phyloP scores from a whole-genome alignment of 2,888 invertebrate genomes.

The Azorinus chamasolen region DNA sequence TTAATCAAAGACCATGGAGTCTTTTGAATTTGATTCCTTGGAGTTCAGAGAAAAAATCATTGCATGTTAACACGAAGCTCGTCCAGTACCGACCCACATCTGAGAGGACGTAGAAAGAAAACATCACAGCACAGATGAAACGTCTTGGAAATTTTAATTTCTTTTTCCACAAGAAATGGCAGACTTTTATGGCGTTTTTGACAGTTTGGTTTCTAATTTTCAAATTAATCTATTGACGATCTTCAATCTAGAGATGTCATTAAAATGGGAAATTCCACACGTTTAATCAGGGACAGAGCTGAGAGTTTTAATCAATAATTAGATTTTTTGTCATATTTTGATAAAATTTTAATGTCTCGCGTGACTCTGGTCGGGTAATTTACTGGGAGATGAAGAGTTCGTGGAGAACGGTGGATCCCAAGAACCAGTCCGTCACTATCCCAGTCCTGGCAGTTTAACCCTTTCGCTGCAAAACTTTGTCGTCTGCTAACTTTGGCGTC shows the following conservation, averaged over 20 bases:
- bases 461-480: too few species aligned
- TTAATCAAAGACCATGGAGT: too few species aligned
- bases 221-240: constrained; percentile 39
- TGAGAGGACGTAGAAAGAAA: constrained; percentile 5
- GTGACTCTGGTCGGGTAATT: not conserved
- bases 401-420: too few species aligned
- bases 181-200: constrained; percentile 41
- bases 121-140: not conserved
- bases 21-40: too few species aligned
- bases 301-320: constrained; percentile 45
- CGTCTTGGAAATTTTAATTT: constrained; percentile 15
- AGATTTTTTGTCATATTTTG: constrained; percentile 45
- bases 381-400: too few species aligned
- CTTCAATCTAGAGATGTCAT: constrained; percentile 35
- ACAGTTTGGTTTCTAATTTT: constrained; percentile 47
- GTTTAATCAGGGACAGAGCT: constrained; percentile 26
- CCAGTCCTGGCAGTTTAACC: too few species aligned
- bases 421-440: too few species aligned
- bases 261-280: constrained; percentile 41
- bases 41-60: too few species aligned
- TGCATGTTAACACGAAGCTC: too few species aligned
- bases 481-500: too few species aligned
- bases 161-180: constrained; percentile 30
- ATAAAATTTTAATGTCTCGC: constrained; percentile 42
- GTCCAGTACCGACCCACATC: too few species aligned